Percentiles rank a stretch among this genome's conserved stretches.
phyloP scores from a whole-genome alignment of 1,140 invertebrate species.

The Diabrotica undecimpunctata region DNA sequence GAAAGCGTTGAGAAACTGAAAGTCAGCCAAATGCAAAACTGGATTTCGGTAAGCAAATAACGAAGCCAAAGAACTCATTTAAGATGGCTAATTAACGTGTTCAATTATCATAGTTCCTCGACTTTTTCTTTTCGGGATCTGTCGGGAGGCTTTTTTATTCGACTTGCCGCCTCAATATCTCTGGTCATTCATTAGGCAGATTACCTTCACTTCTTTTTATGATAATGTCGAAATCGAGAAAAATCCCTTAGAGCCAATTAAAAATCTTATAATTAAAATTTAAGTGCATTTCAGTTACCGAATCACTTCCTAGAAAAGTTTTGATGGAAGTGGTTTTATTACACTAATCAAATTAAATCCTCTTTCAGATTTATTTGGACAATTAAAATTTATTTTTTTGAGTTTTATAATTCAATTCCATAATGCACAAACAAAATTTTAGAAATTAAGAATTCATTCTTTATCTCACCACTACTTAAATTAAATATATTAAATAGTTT shows the following conservation, averaged over 20 bases:
- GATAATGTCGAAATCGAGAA: not conserved
- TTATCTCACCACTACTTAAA: too few species aligned
- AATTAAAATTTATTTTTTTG: too few species aligned
- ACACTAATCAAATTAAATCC: too few species aligned
- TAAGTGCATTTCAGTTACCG: not conserved
- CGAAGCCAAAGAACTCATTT: constrained; percentile 3
- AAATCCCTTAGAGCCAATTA: constrained; percentile 3
- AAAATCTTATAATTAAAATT: constrained; percentile 5
- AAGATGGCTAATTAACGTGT: constrained; percentile 15
- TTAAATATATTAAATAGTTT: too few species aligned
- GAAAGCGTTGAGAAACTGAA: constrained; percentile 7
- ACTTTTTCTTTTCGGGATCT: not conserved
- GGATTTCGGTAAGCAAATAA: constrained; percentile 14
- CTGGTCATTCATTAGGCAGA: constrained; percentile 8
- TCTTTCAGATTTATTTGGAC: too few species aligned
- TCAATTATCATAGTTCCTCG: constrained; percentile 12
- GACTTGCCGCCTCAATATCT: not conserved
- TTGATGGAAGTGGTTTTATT: too few species aligned
- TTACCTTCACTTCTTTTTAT: not conserved
- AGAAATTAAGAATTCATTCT: too few species aligned
- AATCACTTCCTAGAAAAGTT: too few species aligned
- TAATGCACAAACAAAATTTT: too few species aligned
- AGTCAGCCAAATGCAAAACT: constrained; percentile 11
- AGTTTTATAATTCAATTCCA: too few species aligned
- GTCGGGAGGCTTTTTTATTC: not conserved